These are phyloP conservation scores for Eustalomyia histrio DNA, from an alignment of 2,888 invertebrate species.

Conservation along the genomic window DNA sequence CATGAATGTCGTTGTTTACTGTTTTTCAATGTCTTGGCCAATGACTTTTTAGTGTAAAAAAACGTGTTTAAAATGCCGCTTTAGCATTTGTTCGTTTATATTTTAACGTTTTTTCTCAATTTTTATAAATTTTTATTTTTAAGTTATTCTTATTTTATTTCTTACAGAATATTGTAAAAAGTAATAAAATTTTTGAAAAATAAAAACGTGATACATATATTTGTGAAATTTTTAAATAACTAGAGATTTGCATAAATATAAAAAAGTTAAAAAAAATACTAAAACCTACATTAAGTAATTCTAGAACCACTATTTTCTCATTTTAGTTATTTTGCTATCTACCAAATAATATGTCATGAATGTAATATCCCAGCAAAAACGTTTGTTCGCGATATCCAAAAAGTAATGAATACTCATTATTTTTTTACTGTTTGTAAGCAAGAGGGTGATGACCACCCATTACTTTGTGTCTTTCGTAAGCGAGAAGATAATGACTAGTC, in stretches of 20 bases:
- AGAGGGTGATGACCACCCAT: too few species aligned
- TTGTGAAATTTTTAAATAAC: not conserved
- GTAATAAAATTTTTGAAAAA: not conserved
- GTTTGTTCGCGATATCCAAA: too few species aligned
- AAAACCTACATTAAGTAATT: not conserved
- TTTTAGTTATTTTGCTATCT: too few species aligned
- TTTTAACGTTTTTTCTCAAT: constrained; percentile 9
- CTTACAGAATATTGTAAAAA: not conserved
- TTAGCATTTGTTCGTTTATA: constrained; percentile 28
- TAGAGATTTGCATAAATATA: too few species aligned
- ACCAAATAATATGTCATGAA: too few species aligned
- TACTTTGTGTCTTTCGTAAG: too few species aligned
- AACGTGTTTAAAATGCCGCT: constrained; percentile 50
- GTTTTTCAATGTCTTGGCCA: constrained; percentile 63
- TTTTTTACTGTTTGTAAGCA: too few species aligned
- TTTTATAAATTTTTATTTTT: not conserved
- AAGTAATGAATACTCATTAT: too few species aligned
- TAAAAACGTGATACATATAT: not conserved
- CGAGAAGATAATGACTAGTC: too few species aligned
- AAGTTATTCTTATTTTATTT: not conserved
- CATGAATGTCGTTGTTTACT: constrained; percentile 17
- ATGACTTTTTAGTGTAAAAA: constrained; percentile 55
- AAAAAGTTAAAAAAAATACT: not conserved
- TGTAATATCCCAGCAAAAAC: too few species aligned
- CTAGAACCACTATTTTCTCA: too few species aligned